phyloP scores from a whole-genome alignment of 1,140 invertebrate genomes.

The Cydia amplana region DNA sequence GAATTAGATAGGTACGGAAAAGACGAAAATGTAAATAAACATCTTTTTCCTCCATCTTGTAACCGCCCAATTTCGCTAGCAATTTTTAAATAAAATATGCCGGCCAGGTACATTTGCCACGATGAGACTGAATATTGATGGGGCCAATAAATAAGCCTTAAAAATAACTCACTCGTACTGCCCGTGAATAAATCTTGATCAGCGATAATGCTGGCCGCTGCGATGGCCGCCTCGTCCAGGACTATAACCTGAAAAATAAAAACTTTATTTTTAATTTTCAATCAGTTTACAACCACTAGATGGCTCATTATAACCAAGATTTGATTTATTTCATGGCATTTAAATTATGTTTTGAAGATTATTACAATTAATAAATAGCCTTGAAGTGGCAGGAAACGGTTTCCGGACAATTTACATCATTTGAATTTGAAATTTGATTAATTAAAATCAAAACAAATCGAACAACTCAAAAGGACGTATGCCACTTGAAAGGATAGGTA shows the following conservation, averaged over 20 bases:
- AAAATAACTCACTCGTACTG: slow-evolving; percentile 62
- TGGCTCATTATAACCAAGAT: not conserved
- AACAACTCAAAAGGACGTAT: no score
- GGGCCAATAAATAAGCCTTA: slow-evolving; percentile 34
- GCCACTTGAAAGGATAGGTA: no score
- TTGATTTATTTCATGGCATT: no score
- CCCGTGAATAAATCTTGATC: slow-evolving; percentile 70
- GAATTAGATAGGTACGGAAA: no score
- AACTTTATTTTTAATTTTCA: not conserved
- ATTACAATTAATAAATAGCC: no score
- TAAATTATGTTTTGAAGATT: no score
- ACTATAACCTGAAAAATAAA: slow-evolving; percentile 67
- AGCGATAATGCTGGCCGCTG: slow-evolving; percentile 75
- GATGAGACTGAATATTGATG: slow-evolving; percentile 23
- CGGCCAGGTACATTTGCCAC: slow-evolving; percentile 22
- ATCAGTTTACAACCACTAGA: not conserved
- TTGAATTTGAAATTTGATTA: no score
- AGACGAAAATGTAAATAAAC: no score
- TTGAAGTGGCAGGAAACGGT: no score
- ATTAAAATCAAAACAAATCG: no score
- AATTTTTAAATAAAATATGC: slow-evolving; percentile 15
- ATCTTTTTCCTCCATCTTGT: not conserved
- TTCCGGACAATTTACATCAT: no score
- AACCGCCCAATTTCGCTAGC: not conserved
- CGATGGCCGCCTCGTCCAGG: slow-evolving; percentile 74